phyloP scores from a whole-genome alignment of 1,140 invertebrate species.

The Subanguina moxae region DNA sequence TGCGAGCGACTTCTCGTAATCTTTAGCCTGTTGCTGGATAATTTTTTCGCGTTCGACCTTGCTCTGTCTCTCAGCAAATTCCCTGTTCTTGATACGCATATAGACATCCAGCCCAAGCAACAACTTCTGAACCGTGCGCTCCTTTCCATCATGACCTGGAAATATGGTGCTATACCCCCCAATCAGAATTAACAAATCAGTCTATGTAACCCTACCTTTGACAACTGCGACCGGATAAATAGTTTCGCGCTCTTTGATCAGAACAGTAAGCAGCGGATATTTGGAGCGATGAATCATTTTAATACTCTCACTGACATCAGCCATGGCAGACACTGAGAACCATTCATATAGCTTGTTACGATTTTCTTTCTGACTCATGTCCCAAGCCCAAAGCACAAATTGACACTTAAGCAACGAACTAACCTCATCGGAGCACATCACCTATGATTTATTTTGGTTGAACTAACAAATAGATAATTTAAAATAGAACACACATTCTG shows the following conservation, averaged over 20 bases:
- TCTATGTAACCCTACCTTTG: constrained; percentile 21
- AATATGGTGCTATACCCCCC: neutral
- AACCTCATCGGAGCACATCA: constrained; percentile 34
- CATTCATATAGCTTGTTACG: constrained; percentile 30
- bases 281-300: constrained; percentile 16
- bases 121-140: constrained; percentile 29
- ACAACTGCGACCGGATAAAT: constrained; percentile 5
- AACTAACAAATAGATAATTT: neutral
- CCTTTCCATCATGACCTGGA: constrained; percentile 26
- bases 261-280: constrained; percentile 39
- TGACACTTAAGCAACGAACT: constrained; percentile 35
- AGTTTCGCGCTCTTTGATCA: constrained; percentile 35
- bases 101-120: constrained; percentile 28
- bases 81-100: constrained; percentile 30
- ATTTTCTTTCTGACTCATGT: constrained; percentile 35
- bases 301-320: constrained; percentile 12
- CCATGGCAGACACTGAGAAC: constrained; percentile 14
- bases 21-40: constrained; percentile 36
- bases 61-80: constrained; percentile 27
- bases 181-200: too few species aligned
- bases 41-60: constrained; percentile 41
- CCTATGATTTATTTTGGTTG: constrained; percentile 15
- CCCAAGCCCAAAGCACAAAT: constrained; percentile 45
- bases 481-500: constrained; percentile 23
- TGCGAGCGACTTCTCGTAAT: constrained; percentile 39